phyloP scores from a whole-genome alignment of 2,888 invertebrate species.

The Nasonia oneida region DNA sequence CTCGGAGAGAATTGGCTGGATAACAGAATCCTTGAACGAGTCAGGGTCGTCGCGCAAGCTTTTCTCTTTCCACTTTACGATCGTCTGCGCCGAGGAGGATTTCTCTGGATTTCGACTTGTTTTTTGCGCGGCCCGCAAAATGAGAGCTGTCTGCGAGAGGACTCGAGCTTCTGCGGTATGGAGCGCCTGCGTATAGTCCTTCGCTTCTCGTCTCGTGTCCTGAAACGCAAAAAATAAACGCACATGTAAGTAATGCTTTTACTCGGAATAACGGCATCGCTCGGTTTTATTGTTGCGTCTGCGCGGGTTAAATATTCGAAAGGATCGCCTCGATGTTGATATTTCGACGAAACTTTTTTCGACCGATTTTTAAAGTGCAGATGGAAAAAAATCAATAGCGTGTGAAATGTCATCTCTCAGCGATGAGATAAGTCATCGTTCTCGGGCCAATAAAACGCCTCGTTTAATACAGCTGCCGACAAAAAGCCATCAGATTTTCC shows the following conservation, averaged over 20 bases:
- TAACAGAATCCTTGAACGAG: slow-evolving; percentile 34
- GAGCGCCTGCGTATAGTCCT: neutral
- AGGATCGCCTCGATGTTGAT: neutral
- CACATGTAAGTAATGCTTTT: slow-evolving; percentile 45
- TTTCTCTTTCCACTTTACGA: slow-evolving; percentile 4
- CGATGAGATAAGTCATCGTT: neutral
- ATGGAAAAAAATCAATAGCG: neutral
- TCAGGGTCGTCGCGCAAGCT: slow-evolving; percentile 36
- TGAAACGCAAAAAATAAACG: slow-evolving; percentile 36
- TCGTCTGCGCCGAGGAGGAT: neutral
- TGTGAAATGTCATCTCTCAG: no score
- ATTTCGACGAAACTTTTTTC: neutral
- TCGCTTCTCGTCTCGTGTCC: neutral
- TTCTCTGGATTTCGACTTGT: slow-evolving; percentile 9
- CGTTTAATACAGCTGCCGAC: neutral
- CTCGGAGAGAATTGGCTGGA: slow-evolving; percentile 14
- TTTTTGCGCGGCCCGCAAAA: slow-evolving; percentile 1
- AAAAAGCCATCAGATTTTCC: neutral
- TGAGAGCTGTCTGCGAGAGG: neutral
- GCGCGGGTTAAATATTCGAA: neutral
- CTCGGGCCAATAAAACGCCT: neutral
- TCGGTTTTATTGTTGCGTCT: slow-evolving; percentile 22
- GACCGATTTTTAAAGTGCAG: no score
- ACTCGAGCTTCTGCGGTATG: slow-evolving; percentile 3
- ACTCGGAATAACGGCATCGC: slow-evolving; percentile 37